Evolutionary conservation across 2,113 vertebrate species (phyloP), one percentile per base, ranked within the genome.

Genomic region (Gobius niger): DNA sequence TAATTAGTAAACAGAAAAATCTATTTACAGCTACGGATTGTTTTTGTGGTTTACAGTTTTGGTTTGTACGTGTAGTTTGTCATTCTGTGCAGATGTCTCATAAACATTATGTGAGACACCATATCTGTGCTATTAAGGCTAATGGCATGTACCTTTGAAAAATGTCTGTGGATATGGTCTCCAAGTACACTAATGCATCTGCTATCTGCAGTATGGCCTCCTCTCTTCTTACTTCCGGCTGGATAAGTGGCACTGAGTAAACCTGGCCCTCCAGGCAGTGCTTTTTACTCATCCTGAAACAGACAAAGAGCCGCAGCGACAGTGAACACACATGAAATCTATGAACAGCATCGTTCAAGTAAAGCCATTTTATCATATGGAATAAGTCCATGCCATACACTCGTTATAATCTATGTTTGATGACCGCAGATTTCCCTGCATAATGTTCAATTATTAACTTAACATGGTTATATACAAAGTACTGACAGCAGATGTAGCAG

Each of bases 191-290:
- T 56, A 99, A 91, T 1, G 94, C 93, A 59, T 98, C 96, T 1
- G 94, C 93, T 83, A 96, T 94, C 85, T 99, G 98, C 74, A 96
- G 94, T 68, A 98, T 91, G 34, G 96, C 95, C 89, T 99, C 97
- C 77, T 99, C 96, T 50, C 96, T 90, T 68, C 95, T 93, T 16
- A 99, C 91, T 76, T 98, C 96, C 0, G 95, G 92, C 87, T 98
- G 98, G 87, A 98, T 96, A 72, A 99, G 92, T 1, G 96, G 96
- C 44, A 99, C 94, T 0, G 94, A 91, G 65, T 96, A 98, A 0
- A 93, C 91, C 89, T 98, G 98, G 40, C 95, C 95, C 68, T 95
- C 95, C 88, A 95, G 70, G 77, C 91, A 93, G 76, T 87, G 91
- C 71, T 94, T 95, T 80, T 93, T 93, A 13, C 89, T 93, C 96